Evolutionary conservation across 1,140 invertebrate species (phyloP).

Genomic region (Nasonia giraulti): DNA sequence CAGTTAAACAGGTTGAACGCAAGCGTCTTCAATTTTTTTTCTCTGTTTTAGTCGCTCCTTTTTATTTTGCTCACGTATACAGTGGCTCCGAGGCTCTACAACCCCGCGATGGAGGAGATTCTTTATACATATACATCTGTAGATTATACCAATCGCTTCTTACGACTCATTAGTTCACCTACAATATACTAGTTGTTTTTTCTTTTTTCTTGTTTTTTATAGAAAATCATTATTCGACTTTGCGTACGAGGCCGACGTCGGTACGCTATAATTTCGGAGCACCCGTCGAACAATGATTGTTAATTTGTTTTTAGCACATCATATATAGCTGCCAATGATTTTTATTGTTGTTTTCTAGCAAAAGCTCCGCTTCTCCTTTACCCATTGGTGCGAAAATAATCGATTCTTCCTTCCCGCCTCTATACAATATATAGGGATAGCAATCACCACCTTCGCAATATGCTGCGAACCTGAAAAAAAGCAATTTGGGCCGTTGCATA

Average conservation of each 20-base stretch:
- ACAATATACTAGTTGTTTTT: background rate
- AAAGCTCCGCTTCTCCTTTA: background rate
- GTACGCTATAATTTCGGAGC: background rate
- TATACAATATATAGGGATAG: too few relatives aligned
- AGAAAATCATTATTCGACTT: background rate
- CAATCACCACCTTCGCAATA: background rate
- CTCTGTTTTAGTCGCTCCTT: slow-evolving; percentile 3
- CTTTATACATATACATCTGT: background rate
- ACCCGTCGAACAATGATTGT: background rate
- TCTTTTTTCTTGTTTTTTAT: background rate
- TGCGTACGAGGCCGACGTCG: too few relatives aligned
- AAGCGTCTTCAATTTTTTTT: slow-evolving; percentile 1
- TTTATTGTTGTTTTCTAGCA: background rate
- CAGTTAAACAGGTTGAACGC: background rate
- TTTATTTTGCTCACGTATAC: background rate
- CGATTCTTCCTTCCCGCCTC: too few relatives aligned
- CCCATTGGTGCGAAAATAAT: too few relatives aligned
- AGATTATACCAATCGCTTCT: too few relatives aligned
- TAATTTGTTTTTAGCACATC: background rate
- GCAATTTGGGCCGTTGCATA: background rate
- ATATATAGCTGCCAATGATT: background rate
- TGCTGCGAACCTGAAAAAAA: background rate
- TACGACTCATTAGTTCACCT: background rate
- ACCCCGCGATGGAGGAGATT: background rate
- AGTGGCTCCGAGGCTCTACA: background rate